These are phyloP conservation scores for Danio aesculapii DNA, from an alignment of 2,797 vertebrate species.

Conservation along the genomic window DNA sequence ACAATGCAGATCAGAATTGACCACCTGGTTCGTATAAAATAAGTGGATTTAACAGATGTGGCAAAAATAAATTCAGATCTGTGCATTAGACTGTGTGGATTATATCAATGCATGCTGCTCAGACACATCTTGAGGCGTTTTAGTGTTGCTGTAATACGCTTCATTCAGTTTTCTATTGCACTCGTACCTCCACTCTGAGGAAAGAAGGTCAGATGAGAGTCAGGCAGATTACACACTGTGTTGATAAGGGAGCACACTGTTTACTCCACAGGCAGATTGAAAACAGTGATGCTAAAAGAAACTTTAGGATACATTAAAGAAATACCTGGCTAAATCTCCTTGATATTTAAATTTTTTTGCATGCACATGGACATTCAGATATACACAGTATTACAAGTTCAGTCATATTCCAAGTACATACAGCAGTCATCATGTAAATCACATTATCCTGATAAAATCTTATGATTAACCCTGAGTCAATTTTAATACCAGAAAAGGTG, in stretches of 20 bases:
- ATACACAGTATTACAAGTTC: background rate
- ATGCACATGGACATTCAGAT: background rate
- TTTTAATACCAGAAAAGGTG: no score
- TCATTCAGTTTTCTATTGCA: background rate
- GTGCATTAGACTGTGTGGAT: background rate
- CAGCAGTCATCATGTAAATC: background rate
- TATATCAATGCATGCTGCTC: background rate
- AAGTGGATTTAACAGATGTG: background rate
- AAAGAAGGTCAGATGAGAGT: conserved; percentile 3
- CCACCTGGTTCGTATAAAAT: background rate
- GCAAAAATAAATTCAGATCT: background rate
- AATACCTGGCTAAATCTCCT: background rate
- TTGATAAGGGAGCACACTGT: background rate
- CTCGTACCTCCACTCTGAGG: background rate
- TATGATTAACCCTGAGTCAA: background rate
- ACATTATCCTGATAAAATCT: background rate
- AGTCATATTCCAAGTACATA: background rate
- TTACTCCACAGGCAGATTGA: background rate
- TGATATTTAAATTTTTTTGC: no score
- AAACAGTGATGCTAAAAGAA: background rate
- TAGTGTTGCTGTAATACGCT: background rate
- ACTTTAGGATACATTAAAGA: background rate
- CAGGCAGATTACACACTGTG: background rate
- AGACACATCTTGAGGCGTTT: background rate
- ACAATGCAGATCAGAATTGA: background rate